Base-by-base conservation (phyloP, 2,113 vertebrate species). In the Crotalus viridis region DNA sequence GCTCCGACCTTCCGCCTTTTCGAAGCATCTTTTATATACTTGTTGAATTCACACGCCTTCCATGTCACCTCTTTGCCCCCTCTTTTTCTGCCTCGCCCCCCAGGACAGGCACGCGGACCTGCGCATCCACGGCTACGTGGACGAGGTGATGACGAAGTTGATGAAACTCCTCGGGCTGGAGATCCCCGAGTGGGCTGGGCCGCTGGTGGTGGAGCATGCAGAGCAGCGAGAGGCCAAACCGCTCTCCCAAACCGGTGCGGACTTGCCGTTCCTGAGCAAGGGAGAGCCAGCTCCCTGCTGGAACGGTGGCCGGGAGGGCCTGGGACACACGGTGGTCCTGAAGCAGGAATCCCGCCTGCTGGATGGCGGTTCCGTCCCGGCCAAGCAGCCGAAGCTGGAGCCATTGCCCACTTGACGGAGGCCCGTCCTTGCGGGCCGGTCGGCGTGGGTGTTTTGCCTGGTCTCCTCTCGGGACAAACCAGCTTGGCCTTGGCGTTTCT, bases 91-190 rank as follows among this genome's bases (percentile, higher is more conserved):
- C 1, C 13, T 3, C 56, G 1, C 1, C 0, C 57, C 74, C 39
- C 95, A 99, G 99, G 99, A 99, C 97, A 99, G 98, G 69, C 98
- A 99, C 0, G 98, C 98, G 0, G 97, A 99, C 96, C 97, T 99
- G 87, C 97, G 98, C 85, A 99, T 99, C 97, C 97, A 98, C 0
- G 98, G 98, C 93, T 99, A 99, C 0, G 99, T 99, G 0, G 99
- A 99, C 0, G 98, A 99, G 0, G 98, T 99, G 93, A 99, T 99
- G 98, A 96, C 93, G 0, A 98, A 96, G 95, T 97, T 99, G 94
- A 99, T 99, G 98, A 98, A 98, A 90, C 96, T 95, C 51, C 96
- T 99, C 93, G 98, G 98, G 89, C 93, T 99, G 94, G 98, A 98
- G 87, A 98, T 99, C 86, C 99, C 99, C 0, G 94, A 98, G 93